Evolutionary conservation across 2,888 invertebrate genomes (phyloP).

Genomic region (Drosophila subsilvestris): DNA sequence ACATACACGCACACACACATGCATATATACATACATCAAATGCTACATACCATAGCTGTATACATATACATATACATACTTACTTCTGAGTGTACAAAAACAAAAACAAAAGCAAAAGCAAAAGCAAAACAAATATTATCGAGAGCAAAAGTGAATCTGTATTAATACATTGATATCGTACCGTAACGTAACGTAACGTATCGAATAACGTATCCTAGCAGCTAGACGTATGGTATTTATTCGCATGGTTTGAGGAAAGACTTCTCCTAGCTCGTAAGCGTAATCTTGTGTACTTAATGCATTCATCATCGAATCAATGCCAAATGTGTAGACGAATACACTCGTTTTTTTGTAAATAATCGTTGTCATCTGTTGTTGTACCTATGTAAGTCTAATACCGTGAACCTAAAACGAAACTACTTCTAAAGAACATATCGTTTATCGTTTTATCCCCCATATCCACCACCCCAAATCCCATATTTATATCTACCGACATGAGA

Average conservation of each 20-base stretch:
- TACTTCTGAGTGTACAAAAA: slow-evolving; percentile 60
- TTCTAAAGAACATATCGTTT: slow-evolving; percentile 49
- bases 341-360: slow-evolving; percentile 75
- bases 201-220: slow-evolving; percentile 61
- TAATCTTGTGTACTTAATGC: slow-evolving; percentile 67
- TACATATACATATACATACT: slow-evolving; percentile 9
- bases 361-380: slow-evolving; percentile 73
- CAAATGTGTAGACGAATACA: slow-evolving; percentile 66
- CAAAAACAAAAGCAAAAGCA: slow-evolving; percentile 22
- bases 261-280: slow-evolving; percentile 71
- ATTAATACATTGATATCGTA: slow-evolving; percentile 58
- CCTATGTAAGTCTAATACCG: slow-evolving; percentile 42
- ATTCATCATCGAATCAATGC: slow-evolving; percentile 59
- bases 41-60: slow-evolving; percentile 9
- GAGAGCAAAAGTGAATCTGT: slow-evolving; percentile 43
- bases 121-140: not conserved
- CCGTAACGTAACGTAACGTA: slow-evolving; percentile 39
- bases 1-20: slow-evolving; percentile 16
- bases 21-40: slow-evolving; percentile 21
- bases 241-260: slow-evolving; percentile 80
- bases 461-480: not conserved
- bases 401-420: slow-evolving; percentile 22
- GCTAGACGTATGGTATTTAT: slow-evolving; percentile 57
- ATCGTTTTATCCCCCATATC: slow-evolving; percentile 28
- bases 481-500: not conserved